A percentile compares a stretch with the other conserved stretches of the same genome.
phyloP scores from a whole-genome alignment of 2,113 vertebrate species.

The Xiphophorus couchianus region DNA sequence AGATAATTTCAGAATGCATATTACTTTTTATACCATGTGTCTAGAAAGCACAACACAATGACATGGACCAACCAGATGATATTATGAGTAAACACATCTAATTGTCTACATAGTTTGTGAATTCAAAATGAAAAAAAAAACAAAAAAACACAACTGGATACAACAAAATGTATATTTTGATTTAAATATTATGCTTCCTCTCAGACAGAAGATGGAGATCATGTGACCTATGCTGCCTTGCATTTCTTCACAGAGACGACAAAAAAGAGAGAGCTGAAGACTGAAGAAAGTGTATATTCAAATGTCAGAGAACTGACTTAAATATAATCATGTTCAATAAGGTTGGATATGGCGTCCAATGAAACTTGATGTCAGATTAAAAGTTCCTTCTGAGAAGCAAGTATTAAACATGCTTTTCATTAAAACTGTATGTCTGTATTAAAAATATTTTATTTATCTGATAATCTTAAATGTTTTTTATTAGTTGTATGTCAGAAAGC shows the following conservation, averaged over 20 bases:
- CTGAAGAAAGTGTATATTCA: not conserved
- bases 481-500: not conserved
- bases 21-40: not conserved
- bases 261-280: conserved; percentile 11
- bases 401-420: no score
- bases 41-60: not conserved
- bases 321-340: not conserved
- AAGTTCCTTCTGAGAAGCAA: not conserved
- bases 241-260: conserved; percentile 11
- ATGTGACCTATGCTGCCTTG: conserved; percentile 13
- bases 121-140: not conserved
- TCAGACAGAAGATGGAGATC: not conserved
- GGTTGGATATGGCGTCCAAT: no score
- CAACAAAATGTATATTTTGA: not conserved
- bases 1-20: not conserved
- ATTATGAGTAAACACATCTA: not conserved
- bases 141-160: rapidly evolving
- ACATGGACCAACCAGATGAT: not conserved
- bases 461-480: not conserved
- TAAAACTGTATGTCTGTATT: not conserved
- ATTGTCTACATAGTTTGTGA: rapidly evolving
- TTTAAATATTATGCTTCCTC: not conserved
- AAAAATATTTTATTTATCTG: not conserved
- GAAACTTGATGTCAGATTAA: no score
- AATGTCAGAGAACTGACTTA: not conserved